Percentiles rank a stretch among this genome's conserved stretches.
Conservation (phyloP, 2,888 invertebrate genomes). For the Pinctada fucata region DNA sequence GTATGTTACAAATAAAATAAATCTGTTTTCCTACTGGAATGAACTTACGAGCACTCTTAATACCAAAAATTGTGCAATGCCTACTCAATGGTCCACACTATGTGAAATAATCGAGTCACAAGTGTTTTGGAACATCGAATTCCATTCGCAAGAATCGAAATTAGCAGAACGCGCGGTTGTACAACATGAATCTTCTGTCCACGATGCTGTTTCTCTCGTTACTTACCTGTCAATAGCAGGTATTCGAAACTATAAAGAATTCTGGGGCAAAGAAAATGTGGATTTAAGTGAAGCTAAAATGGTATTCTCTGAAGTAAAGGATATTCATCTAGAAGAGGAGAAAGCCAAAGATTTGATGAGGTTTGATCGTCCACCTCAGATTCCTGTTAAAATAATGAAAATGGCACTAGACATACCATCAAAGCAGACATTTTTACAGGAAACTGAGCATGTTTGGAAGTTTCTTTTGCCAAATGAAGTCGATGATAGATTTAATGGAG, state of each 20-base stretch:
- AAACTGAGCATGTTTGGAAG: not conserved
- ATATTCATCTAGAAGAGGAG: not conserved
- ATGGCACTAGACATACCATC: not conserved
- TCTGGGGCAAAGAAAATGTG: not conserved
- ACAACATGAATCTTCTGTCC: too few species aligned
- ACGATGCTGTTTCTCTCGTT: not conserved
- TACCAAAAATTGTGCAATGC: not conserved
- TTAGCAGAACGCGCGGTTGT: too few species aligned
- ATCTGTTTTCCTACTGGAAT: not conserved
- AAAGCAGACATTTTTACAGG: not conserved
- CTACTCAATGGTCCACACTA: not conserved
- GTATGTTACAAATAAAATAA: not conserved
- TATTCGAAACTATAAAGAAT: not conserved
- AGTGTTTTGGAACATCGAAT: not conserved
- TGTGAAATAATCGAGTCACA: not conserved
- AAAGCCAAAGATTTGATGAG: not conserved
- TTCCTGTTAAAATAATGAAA: not conserved
- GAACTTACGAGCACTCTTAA: not conserved
- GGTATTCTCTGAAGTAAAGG: not conserved
- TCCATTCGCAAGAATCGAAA: not conserved
- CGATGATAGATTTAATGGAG: not conserved
- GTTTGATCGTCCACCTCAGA: not conserved
- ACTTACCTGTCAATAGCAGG: not conserved
- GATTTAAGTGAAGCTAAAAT: not conserved
- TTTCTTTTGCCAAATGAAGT: not conserved